Base-by-base conservation (phyloP, 2,888 invertebrate genomes). In the Conomelus anceps region DNA sequence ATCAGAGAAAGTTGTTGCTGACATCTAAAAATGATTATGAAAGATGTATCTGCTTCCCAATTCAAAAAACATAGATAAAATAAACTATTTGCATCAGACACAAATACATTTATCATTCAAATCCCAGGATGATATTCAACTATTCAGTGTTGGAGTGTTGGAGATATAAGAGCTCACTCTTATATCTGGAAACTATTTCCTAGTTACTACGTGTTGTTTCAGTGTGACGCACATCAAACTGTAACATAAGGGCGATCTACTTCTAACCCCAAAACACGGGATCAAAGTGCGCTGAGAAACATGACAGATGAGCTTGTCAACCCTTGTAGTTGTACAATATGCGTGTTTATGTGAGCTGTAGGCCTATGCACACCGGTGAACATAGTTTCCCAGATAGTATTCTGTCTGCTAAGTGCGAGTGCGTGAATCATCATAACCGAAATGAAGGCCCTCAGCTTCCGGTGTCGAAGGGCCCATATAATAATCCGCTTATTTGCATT, bases 401-500 rank as follows among this genome's bases (percentile, higher is more conserved):
- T 34, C 11, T 26, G 26, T 4, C 6, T 26, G 26, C 6, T 4
- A 11, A 26, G 34, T 34, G 34, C 34, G 34, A 11, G 34, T 34
- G 34, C 34, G 34, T 34, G 34, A 34, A 34, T 34, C 34, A 34
- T 34, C 34, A 34, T 34, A 34, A 34, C 34, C 34, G 34, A 34
- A 34, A 34, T 34, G 34, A 34, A 34, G 34, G 34, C 34, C 34
- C 34, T 34, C 34, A 34, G 34, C 34, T 34, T 34, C 34, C 34
- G 34, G 34, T 34, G 34, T 34, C 34, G 34, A 34, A 34, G 34
- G 34, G 34, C 34, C 23, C 85, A 85, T 22, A 23, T 22, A 23
- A 85, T 85, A 85, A 85, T 85, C 85, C 23, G 23, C 85, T 85
- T 85, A 85, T 85, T 85, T 85, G 85, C 85, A 85, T 85, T 85